Percentiles rank a stretch among this genome's conserved stretches.
Evolutionary conservation across 1,140 invertebrate genomes (phyloP).

Genomic region (Heliconius hewitsoni): DNA sequence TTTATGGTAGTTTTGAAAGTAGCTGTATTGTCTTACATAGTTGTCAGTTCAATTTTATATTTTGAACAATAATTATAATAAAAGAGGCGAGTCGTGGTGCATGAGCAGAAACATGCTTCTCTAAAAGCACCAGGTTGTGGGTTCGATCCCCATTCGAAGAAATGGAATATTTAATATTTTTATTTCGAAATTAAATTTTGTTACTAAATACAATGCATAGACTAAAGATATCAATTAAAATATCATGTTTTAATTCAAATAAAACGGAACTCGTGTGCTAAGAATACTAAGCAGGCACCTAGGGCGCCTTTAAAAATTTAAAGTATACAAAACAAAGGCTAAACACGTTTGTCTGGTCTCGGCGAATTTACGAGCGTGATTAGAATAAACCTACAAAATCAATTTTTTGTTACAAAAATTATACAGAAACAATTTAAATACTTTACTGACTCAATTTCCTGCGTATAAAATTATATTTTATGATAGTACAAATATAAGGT

Average conservation of each 20-base stretch:
- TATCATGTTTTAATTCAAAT: background rate
- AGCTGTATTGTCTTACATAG: background rate
- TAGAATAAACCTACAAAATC: background rate
- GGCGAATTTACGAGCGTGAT: background rate
- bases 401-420: background rate
- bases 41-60: no score
- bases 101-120: no score
- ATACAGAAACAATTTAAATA: background rate
- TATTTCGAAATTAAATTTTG: no score
- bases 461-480: background rate
- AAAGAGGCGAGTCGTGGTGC: no score
- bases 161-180: no score
- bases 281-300: background rate
- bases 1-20: background rate
- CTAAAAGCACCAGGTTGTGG: no score
- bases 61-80: no score
- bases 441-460: background rate
- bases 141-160: no score
- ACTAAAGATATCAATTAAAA: background rate
- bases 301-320: background rate
- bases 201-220: background rate
- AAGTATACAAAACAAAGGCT: slow-evolving; percentile 2
- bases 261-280: background rate
- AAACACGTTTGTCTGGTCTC: slow-evolving; percentile 7
- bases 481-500: no score